These are phyloP conservation scores for Xerus rutilus DNA, from an alignment of 2,797 vertebrate species.

Conservation along the genomic window DNA sequence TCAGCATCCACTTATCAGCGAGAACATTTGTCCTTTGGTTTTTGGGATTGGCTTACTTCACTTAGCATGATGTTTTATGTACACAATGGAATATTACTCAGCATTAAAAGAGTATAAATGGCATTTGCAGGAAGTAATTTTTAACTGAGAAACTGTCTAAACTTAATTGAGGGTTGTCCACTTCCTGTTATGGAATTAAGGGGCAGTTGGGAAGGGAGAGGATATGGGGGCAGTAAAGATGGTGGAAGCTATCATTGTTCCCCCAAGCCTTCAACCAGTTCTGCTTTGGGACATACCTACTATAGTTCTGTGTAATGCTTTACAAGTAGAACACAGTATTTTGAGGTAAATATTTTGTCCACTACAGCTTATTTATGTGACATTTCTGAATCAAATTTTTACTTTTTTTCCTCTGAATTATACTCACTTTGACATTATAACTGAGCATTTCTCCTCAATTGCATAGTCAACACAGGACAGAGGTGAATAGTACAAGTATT, in stretches of 20 bases:
- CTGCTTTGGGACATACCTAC: not conserved
- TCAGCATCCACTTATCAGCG: too few relatives aligned
- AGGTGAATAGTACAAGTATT: not conserved
- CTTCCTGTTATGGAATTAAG: not conserved
- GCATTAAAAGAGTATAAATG: too few relatives aligned
- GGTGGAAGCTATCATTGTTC: too few relatives aligned
- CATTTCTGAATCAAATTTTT: conserved; percentile 17
- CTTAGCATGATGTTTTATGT: too few relatives aligned
- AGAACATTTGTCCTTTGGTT: too few relatives aligned
- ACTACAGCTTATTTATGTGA: not conserved
- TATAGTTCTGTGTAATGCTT: not conserved
- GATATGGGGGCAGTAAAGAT: too few relatives aligned
- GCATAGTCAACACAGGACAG: not conserved
- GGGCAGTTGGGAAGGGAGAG: not conserved
- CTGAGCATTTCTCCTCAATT: not conserved
- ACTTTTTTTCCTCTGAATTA: not conserved
- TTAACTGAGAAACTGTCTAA: not conserved
- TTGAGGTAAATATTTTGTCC: not conserved
- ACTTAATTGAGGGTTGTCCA: not conserved
- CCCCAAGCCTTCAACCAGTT: not conserved
- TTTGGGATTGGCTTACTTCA: too few relatives aligned
- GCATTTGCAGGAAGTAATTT: not conserved
- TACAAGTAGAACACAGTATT: not conserved
- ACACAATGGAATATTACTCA: too few relatives aligned
- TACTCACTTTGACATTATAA: not conserved